Conservation (phyloP, 2,797 vertebrate species). For the Artibeus jamaicensis region DNA sequence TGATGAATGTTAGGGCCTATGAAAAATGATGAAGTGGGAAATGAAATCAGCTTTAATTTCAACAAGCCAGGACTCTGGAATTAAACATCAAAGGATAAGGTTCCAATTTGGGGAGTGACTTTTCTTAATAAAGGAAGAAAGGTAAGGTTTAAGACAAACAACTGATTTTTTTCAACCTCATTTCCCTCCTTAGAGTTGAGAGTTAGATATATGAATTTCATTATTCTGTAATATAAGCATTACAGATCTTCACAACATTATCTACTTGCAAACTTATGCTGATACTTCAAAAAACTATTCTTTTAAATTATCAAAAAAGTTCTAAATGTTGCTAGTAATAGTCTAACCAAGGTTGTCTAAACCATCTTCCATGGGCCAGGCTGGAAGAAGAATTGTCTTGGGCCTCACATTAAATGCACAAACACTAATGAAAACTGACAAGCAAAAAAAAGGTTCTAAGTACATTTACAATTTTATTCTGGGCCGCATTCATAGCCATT, state of each 20-base stretch:
- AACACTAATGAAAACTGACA: no score
- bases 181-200: background rate
- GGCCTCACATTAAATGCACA: no score
- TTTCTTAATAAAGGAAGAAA: constrained; percentile 6
- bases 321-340: background rate
- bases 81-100: constrained; percentile 13
- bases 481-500: no score
- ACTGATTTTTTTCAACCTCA: background rate
- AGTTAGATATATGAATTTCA: background rate
- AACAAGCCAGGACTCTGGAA: constrained; percentile 23
- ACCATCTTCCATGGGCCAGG: no score
- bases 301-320: background rate
- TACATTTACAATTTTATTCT: no score
- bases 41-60: constrained; percentile 59
- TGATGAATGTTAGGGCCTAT: background rate
- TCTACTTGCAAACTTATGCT: background rate
- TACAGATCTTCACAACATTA: background rate
- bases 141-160: background rate
- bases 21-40: constrained; percentile 47
- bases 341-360: background rate
- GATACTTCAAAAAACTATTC: background rate
- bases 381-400: no score
- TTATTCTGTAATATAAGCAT: background rate
- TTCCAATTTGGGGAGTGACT: background rate
- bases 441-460: no score